Percentiles rank a stretch among this genome's conserved stretches.
Evolutionary conservation across 2,797 vertebrate genomes (phyloP).

Genomic region (Poecilia wingei): DNA sequence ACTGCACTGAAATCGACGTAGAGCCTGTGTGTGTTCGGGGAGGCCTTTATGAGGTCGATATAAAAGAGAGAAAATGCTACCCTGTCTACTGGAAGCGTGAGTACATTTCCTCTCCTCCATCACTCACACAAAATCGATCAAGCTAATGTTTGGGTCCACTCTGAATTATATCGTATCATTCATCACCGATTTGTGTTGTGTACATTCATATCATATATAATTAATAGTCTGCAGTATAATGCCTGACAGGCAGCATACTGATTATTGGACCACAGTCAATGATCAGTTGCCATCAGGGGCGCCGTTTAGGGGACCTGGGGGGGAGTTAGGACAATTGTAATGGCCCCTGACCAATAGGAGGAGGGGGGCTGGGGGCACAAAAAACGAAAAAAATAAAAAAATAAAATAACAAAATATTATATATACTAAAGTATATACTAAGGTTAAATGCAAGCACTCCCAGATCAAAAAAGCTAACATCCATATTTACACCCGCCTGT

Average conservation of each 20-base stretch:
- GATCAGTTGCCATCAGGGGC: no score
- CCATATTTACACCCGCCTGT: no score
- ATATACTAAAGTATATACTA: no score
- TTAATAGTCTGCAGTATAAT: constrained; percentile 29
- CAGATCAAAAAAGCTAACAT: no score
- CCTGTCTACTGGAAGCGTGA: constrained; percentile 98
- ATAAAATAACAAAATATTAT: no score
- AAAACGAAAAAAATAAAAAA: no score
- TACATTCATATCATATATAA: neutral
- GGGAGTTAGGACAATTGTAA: no score
- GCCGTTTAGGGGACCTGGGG: no score
- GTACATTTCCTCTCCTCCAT: constrained; percentile 60
- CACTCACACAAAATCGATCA: neutral
- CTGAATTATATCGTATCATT: neutral
- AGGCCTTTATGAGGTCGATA: constrained; percentile 94
- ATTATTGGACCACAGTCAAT: neutral
- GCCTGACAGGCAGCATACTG: neutral
- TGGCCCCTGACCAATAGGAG: no score
- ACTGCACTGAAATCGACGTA: constrained; percentile 61
- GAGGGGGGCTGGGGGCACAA: no score
- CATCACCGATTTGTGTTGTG: neutral
- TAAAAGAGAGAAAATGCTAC: constrained; percentile 86
- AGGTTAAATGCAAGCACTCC: no score
- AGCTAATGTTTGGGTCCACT: neutral
- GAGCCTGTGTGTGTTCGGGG: constrained; percentile 92